A percentile compares a stretch with the other conserved stretches of the same genome.
Conservation (phyloP, 2,113 vertebrate genomes). For the Pseudopipra pipra region DNA sequence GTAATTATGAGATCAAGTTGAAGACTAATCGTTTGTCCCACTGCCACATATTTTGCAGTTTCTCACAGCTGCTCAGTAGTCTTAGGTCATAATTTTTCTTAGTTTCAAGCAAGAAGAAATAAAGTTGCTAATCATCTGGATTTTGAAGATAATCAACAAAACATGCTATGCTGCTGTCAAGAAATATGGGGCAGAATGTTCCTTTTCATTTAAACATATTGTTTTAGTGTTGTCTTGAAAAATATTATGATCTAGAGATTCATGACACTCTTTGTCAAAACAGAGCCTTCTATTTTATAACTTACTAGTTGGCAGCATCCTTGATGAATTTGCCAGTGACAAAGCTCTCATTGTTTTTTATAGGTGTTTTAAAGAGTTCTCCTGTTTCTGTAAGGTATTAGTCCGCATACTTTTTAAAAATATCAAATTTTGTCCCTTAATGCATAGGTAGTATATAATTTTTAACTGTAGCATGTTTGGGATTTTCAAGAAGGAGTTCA, state of each 20-base stretch:
- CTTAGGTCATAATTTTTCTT: not conserved
- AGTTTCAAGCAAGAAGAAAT: not conserved
- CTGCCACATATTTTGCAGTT: not conserved
- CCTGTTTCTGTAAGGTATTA: not conserved
- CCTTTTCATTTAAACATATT: constrained; percentile 31
- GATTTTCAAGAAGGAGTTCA: not conserved
- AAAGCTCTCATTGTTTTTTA: not conserved
- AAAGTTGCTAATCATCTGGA: not conserved
- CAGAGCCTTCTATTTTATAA: constrained; percentile 1
- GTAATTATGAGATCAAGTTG: constrained; percentile 55
- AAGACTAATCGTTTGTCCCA: constrained; percentile 47
- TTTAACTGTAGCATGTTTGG: not conserved
- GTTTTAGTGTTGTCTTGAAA: constrained; percentile 17
- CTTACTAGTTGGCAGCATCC: not conserved
- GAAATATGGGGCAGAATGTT: constrained; percentile 22
- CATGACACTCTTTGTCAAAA: constrained; percentile 19
- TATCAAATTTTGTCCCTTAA: not conserved
- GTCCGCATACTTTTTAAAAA: not conserved
- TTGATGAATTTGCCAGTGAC: not conserved
- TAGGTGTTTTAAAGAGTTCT: not conserved
- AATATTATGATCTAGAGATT: constrained; percentile 21
- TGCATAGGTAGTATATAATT: not conserved
- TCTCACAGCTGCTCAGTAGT: not conserved
- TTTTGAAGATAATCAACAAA: not conserved
- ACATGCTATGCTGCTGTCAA: not conserved